Evolutionary conservation across 2,888 invertebrate species (phyloP).

Genomic region (Neocrepidodera transversa): DNA sequence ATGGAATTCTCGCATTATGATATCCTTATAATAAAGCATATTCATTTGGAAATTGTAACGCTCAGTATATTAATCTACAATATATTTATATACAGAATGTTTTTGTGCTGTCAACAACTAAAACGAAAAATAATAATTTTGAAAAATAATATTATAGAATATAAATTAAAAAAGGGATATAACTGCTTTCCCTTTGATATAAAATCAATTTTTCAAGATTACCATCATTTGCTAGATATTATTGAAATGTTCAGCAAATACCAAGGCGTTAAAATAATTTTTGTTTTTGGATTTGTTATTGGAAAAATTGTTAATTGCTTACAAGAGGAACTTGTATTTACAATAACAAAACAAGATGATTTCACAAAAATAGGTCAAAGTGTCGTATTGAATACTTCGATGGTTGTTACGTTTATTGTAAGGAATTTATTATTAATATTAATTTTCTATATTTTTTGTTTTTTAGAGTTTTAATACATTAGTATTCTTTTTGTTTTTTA

Average conservation of each 20-base stretch:
- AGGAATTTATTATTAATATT: not conserved
- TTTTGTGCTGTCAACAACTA: not conserved
- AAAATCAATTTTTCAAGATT: not conserved
- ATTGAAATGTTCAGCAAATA: not conserved
- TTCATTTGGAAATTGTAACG: not conserved
- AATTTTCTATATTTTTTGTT: too few relatives aligned
- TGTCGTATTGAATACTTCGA: not conserved
- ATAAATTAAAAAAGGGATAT: not conserved
- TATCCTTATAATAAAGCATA: not conserved
- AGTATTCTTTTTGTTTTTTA: too few relatives aligned
- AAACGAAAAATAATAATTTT: not conserved
- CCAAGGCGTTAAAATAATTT: constrained; percentile 7
- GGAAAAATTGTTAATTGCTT: not conserved
- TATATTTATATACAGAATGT: not conserved
- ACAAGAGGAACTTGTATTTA: constrained; percentile 6
- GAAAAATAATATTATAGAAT: not conserved
- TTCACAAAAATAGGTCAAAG: not conserved
- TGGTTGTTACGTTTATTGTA: constrained; percentile 2
- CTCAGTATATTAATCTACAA: constrained; percentile 1
- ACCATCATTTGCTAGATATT: not conserved
- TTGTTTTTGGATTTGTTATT: constrained; percentile 1
- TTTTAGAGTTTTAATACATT: too few relatives aligned
- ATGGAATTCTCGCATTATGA: not conserved
- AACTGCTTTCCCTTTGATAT: not conserved
- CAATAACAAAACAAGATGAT: not conserved